Base-by-base conservation (phyloP, 1,140 invertebrate genomes). In the Drosophila mauritiana region DNA sequence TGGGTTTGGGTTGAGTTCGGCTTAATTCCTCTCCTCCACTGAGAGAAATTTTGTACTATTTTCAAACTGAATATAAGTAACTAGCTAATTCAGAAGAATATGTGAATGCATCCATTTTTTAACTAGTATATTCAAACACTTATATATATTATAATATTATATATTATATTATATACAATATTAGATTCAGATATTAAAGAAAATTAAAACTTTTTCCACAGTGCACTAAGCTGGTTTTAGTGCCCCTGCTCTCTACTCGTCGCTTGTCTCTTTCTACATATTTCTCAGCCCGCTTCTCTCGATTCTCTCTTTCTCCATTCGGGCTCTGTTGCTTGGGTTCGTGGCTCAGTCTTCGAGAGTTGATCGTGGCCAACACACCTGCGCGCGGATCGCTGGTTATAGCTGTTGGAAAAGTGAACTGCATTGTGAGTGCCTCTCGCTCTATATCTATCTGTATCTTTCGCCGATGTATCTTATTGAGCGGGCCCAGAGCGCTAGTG, bases 281-380 rank as follows among this genome's bases (percentile, higher is more conserved):
- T 43, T 8, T 31, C 45, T 64, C 58, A 51, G 40, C 6, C 39
- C 13, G 57, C 5, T 13, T 55, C 49, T 56, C 22, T 11, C 12
- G 36, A 13, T n/a, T 17, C 20, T 57, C 48, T 49, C 46, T n/a
- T 4, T 27, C 4, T 39, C 37, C 65, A 34, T 43, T 61, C 43
- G 57, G 43, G 63, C 55, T 59, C 22, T 22, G 51, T 49, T 42
- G 2, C 55, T 40, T 10, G 12, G 74, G 73, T 83, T 67, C 51
- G 76, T 68, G 62, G 78, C 81, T 92, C 86, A 92, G 90, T 92
- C 90, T 92, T 91, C 80, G 78, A 92, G 77, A 79, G 79, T 86
- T 91, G 78, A 92, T 92, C 84, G 90, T 86, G 64, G 72, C 55
- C 68, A 82, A 79, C 84, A 81, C 91, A 92, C 91, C 91, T 92